These are phyloP conservation scores for Pocillopora grandis DNA, from an alignment of 92 coral and sea anemone species.

Conservation along the genomic window DNA sequence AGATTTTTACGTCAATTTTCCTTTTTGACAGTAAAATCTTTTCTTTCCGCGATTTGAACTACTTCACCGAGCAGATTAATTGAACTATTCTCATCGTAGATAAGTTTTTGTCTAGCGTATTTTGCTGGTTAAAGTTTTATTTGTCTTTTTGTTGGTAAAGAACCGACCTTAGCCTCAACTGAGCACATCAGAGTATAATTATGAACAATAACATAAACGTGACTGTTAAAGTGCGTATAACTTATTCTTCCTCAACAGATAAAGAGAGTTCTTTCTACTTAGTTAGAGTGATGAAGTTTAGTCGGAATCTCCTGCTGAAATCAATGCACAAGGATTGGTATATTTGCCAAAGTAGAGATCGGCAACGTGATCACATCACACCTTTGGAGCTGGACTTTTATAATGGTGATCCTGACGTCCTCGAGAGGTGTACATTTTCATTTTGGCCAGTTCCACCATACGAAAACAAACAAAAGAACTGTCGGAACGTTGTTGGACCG, in stretches of 20 bases:
- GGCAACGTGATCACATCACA: neutral
- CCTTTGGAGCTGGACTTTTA: constrained; percentile 42
- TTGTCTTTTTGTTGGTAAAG: too few relatives aligned
- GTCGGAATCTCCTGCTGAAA: neutral
- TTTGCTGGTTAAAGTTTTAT: too few relatives aligned
- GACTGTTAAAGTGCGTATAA: neutral
- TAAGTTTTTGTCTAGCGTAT: too few relatives aligned
- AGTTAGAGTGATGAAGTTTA: constrained; percentile 3
- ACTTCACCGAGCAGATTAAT: too few relatives aligned
- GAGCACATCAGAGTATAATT: too few relatives aligned
- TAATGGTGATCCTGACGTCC: constrained; percentile 29
- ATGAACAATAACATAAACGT: too few relatives aligned
- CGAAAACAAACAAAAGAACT: constrained; percentile 12
- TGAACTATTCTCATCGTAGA: too few relatives aligned
- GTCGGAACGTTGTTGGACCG: constrained; percentile 35
- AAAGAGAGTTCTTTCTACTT: constrained; percentile 27
- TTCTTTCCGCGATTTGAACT: too few relatives aligned
- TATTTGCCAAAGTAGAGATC: constrained; percentile 21
- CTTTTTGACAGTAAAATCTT: too few relatives aligned
- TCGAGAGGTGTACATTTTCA: constrained; percentile 49
- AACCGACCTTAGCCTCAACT: too few relatives aligned
- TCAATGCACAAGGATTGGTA: constrained; percentile 47
- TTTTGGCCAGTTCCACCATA: constrained; percentile 33
- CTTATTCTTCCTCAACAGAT: constrained; percentile 1
- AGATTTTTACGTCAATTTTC: too few relatives aligned